A percentile compares a stretch with the other conserved stretches of the same genome.
Conservation (phyloP, 2,888 invertebrate species). For the Epirrhoe alternata region DNA sequence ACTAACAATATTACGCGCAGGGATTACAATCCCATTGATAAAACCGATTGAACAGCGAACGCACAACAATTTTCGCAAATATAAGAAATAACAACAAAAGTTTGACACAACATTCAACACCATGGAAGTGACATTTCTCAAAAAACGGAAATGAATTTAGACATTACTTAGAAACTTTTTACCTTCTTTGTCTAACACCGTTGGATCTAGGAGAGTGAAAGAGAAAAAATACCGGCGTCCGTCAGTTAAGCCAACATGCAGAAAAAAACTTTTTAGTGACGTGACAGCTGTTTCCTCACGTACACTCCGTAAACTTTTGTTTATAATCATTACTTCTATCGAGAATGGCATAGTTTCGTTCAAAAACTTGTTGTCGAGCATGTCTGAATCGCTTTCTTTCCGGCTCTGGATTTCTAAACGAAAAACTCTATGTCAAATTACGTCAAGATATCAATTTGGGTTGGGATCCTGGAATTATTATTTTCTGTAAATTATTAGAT, state of each 20-base stretch:
- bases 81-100: constrained; percentile 79
- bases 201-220: neutral
- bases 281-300: constrained; percentile 58
- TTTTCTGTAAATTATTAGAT: constrained; percentile 39
- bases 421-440: constrained; percentile 48
- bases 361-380: neutral
- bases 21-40: constrained; percentile 67
- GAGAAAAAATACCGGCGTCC: constrained; percentile 59
- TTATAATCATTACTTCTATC: neutral
- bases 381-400: constrained; percentile 5
- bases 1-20: constrained; percentile 43
- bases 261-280: constrained; percentile 45
- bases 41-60: constrained; percentile 55
- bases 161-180: constrained; percentile 11
- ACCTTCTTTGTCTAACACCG: constrained; percentile 6
- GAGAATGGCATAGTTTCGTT: constrained; percentile 17
- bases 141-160: constrained; percentile 46
- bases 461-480: constrained; percentile 52
- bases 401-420: constrained; percentile 38
- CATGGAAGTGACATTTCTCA: constrained; percentile 61
- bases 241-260: constrained; percentile 42
- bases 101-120: constrained; percentile 69
- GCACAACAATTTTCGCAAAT: constrained; percentile 61
- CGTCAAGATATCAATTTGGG: constrained; percentile 57
- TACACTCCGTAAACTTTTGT: neutral